phyloP scores from a whole-genome alignment of 2,113 vertebrate genomes.

The Pongo pygmaeus region DNA sequence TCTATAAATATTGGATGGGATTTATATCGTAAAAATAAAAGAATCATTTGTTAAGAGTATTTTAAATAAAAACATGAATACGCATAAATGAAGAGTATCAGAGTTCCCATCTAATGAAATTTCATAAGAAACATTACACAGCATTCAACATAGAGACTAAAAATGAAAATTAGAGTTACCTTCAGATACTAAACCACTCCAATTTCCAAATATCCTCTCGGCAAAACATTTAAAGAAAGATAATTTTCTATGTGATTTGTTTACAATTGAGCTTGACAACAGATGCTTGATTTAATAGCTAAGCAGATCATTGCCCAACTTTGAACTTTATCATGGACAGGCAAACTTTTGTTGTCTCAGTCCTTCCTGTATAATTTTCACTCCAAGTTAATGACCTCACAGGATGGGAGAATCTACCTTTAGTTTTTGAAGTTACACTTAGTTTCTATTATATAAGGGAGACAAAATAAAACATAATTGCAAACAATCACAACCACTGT shows the following conservation, averaged over 20 bases:
- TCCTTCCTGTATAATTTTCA: not conserved
- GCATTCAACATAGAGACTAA: constrained; percentile 17
- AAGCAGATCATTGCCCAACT: not conserved
- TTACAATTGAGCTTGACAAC: not conserved
- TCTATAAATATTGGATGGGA: constrained; percentile 50
- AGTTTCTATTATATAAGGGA: not conserved
- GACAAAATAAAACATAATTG: not conserved
- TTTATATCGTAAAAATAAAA: constrained; percentile 47
- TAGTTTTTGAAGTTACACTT: not conserved
- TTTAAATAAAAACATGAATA: constrained; percentile 53
- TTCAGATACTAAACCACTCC: constrained; percentile 19
- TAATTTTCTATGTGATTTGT: not conserved
- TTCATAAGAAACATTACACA: not conserved
- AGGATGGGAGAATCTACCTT: not conserved
- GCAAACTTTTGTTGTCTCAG: not conserved
- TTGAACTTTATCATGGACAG: not conserved
- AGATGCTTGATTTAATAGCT: constrained; percentile 26
- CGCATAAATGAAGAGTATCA: constrained; percentile 13
- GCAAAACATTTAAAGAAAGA: constrained; percentile 35
- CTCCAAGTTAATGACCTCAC: not conserved
- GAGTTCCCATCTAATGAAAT: constrained; percentile 11
- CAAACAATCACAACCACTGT: not conserved
- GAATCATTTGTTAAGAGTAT: constrained; percentile 33
- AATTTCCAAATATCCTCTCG: not conserved
- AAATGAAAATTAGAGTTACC: constrained; percentile 16